Evolutionary conservation across 2,113 vertebrate species (phyloP).

Genomic region (Tetrax tetrax): DNA sequence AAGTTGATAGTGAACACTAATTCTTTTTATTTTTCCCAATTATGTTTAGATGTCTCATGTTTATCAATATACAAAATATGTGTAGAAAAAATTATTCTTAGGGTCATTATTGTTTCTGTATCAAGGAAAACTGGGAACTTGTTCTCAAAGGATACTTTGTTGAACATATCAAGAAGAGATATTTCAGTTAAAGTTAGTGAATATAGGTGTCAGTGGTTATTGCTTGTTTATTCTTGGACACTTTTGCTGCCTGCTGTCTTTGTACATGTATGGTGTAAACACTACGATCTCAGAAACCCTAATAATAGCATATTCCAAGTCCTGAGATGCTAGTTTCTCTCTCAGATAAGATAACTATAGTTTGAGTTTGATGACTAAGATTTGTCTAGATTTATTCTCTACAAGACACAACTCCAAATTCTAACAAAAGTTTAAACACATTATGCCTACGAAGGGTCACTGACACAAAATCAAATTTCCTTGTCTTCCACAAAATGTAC

Average conservation of each 20-base stretch:
- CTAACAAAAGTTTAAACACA: neutral
- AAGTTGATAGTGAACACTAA: neutral
- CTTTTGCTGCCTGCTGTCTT: neutral
- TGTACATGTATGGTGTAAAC: neutral
- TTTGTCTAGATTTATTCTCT: neutral
- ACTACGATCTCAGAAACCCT: neutral
- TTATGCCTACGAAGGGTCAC: neutral
- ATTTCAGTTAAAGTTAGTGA: neutral
- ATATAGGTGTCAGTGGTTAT: fast-evolving
- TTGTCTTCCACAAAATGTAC: neutral
- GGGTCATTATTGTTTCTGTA: neutral
- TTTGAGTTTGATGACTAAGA: neutral
- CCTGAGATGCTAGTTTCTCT: neutral
- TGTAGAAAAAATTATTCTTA: too few species aligned
- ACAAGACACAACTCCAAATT: neutral
- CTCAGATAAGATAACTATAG: neutral
- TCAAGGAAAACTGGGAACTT: neutral
- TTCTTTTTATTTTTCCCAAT: neutral
- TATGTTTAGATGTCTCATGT: neutral
- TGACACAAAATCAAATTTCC: neutral
- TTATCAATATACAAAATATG: neutral
- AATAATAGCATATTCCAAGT: neutral
- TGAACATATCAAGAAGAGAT: neutral
- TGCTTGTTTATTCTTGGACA: neutral
- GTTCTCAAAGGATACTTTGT: neutral